Evolutionary conservation across 2,113 vertebrate genomes (phyloP).

Genomic region (Syngnathoides biaculeatus): DNA sequence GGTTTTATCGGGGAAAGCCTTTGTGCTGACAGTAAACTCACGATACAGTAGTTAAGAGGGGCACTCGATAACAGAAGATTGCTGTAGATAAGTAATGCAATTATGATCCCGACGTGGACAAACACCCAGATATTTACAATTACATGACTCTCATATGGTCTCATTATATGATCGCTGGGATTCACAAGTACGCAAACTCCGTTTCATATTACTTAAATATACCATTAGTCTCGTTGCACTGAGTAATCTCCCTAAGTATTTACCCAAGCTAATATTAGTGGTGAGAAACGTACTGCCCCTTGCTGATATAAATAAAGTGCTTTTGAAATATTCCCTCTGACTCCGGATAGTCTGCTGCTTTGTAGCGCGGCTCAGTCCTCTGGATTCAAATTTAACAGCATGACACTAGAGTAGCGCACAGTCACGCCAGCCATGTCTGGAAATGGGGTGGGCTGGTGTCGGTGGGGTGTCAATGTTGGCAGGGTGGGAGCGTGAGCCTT

Average conservation of each 20-base stretch:
- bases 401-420: slow-evolving; percentile 85
- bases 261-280: slow-evolving; percentile 80
- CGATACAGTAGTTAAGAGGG: background rate
- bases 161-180: background rate
- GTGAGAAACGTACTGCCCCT: slow-evolving; percentile 67
- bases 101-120: slow-evolving; percentile 58
- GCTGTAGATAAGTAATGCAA: slow-evolving; percentile 50
- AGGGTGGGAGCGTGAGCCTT: slow-evolving; percentile 65
- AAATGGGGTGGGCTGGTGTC: slow-evolving; percentile 29
- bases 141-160: slow-evolving; percentile 31
- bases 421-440: slow-evolving; percentile 83
- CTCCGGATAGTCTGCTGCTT: slow-evolving; percentile 94
- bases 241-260: slow-evolving; percentile 74
- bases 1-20: slow-evolving; percentile 15
- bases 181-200: slow-evolving; percentile 4
- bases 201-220: slow-evolving; percentile 38
- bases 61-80: slow-evolving; percentile 47
- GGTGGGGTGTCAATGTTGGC: slow-evolving; percentile 70
- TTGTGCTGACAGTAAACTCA: slow-evolving; percentile 27
- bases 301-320: slow-evolving; percentile 90
- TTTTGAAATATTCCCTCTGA: slow-evolving; percentile 90
- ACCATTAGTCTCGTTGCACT: slow-evolving; percentile 67
- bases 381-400: slow-evolving; percentile 89
- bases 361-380: slow-evolving; percentile 78
- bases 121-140: slow-evolving; percentile 52